Conservation (phyloP, 1,140 invertebrate genomes). For the Microvelia longipes region DNA sequence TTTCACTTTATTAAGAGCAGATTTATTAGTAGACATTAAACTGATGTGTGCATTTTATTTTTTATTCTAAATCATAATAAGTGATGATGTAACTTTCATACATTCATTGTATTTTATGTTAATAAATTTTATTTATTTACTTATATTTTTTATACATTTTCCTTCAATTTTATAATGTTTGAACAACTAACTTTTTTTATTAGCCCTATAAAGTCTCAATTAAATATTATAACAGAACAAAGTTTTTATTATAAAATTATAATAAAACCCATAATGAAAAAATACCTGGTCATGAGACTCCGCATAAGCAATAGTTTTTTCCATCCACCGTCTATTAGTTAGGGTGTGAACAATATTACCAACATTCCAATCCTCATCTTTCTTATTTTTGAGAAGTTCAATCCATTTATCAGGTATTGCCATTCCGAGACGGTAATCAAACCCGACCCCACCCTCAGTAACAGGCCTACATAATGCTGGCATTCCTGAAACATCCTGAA, state of each 20-base stretch:
- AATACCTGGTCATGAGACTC: slow-evolving; percentile 90
- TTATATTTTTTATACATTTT: too few species aligned
- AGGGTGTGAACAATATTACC: slow-evolving; percentile 82
- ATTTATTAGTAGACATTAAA: too few species aligned
- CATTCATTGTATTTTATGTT: too few species aligned
- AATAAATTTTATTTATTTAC: too few species aligned
- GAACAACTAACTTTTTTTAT: too few species aligned
- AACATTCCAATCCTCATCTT: slow-evolving; percentile 92
- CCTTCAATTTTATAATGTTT: too few species aligned
- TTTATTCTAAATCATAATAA: too few species aligned
- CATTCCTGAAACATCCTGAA: slow-evolving; percentile 94
- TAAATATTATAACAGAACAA: not conserved
- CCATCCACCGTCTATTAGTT: slow-evolving; percentile 89
- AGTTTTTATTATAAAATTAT: not conserved
- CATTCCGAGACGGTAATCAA: slow-evolving; percentile 96
- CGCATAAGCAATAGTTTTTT: slow-evolving; percentile 88
- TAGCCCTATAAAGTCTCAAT: slow-evolving; percentile 1
- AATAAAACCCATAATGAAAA: not conserved
- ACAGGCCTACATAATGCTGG: slow-evolving; percentile 87
- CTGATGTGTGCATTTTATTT: too few species aligned
- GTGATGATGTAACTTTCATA: too few species aligned
- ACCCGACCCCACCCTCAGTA: slow-evolving; percentile 82
- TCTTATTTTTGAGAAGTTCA: slow-evolving; percentile 64
- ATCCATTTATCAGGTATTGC: slow-evolving; percentile 99
- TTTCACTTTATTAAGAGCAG: too few species aligned